phyloP scores from a whole-genome alignment of 2,113 vertebrate genomes.

The Chloebia gouldiae region DNA sequence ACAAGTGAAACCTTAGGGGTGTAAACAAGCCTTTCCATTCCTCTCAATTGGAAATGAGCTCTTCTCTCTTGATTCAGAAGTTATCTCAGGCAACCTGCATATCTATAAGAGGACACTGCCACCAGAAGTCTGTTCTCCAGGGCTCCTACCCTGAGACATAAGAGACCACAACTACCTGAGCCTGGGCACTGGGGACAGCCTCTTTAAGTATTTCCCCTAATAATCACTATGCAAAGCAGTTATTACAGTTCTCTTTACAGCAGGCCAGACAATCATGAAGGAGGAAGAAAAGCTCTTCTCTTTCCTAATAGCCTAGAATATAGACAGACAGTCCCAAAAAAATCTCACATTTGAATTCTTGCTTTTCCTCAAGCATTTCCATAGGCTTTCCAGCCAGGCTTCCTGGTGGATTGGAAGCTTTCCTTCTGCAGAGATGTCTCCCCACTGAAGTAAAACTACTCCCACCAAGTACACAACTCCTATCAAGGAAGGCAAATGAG shows the following conservation, averaged over 20 bases:
- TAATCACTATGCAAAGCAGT: not conserved
- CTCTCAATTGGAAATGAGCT: not conserved
- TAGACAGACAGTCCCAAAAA: not conserved
- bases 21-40: not conserved
- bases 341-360: not conserved
- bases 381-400: not conserved
- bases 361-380: not conserved
- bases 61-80: not conserved
- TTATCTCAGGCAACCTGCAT: not conserved
- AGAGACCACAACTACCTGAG: not conserved
- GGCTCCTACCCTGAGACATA: not conserved
- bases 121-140: not conserved
- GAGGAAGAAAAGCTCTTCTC: not conserved
- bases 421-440: not conserved
- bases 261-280: not conserved
- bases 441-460: not conserved
- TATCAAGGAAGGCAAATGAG: not conserved
- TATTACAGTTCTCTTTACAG: not conserved
- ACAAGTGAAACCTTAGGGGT: rapidly evolving
- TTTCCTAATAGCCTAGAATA: not conserved
- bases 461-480: not conserved
- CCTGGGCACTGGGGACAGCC: not conserved
- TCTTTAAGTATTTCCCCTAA: not conserved
- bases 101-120: not conserved
- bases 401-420: not conserved